phyloP scores from a whole-genome alignment of 2,888 invertebrate species.

The Limenitis camilla region DNA sequence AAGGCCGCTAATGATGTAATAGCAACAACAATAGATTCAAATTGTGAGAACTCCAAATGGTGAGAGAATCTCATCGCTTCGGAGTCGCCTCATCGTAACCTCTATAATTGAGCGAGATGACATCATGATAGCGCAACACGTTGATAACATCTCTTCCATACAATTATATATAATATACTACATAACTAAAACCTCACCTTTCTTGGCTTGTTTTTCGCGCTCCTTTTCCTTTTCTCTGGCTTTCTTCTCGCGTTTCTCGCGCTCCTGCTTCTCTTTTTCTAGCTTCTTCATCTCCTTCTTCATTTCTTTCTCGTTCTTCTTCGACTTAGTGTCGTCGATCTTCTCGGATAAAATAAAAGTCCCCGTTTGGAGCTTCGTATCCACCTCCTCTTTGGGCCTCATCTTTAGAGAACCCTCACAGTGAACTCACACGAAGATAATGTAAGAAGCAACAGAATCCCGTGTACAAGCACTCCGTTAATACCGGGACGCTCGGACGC shows the following conservation, averaged over 20 bases:
- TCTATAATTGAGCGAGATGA: conserved; percentile 43
- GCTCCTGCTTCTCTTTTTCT: conserved; percentile 67
- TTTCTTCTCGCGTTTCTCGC: conserved; percentile 69
- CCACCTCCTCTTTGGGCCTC: conserved; percentile 68
- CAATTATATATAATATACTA: conserved; percentile 9
- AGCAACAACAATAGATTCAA: conserved; percentile 43
- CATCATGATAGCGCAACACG: conserved; percentile 45
- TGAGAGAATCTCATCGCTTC: conserved; percentile 38
- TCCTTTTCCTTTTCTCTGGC: conserved; percentile 70
- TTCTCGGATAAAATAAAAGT: conserved; percentile 75
- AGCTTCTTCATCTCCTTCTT: conserved; percentile 70
- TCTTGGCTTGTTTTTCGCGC: conserved; percentile 60
- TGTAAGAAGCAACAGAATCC: conserved; percentile 45
- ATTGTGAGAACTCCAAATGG: conserved; percentile 39
- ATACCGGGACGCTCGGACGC: conserved; percentile 42
- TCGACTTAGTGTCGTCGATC: conserved; percentile 67
- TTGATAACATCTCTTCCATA: conserved; percentile 18
- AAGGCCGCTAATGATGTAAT: conserved; percentile 63
- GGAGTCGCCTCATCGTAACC: conserved; percentile 34
- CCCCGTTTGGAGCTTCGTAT: conserved; percentile 61
- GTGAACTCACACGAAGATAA: conserved; percentile 42
- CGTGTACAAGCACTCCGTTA: conserved; percentile 48
- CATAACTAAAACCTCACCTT: conserved; percentile 50
- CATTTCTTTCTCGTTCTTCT: conserved; percentile 65
- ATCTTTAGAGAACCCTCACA: conserved; percentile 39